phyloP scores from a whole-genome alignment of 1,140 invertebrate species.

The Drosophila gunungcola region DNA sequence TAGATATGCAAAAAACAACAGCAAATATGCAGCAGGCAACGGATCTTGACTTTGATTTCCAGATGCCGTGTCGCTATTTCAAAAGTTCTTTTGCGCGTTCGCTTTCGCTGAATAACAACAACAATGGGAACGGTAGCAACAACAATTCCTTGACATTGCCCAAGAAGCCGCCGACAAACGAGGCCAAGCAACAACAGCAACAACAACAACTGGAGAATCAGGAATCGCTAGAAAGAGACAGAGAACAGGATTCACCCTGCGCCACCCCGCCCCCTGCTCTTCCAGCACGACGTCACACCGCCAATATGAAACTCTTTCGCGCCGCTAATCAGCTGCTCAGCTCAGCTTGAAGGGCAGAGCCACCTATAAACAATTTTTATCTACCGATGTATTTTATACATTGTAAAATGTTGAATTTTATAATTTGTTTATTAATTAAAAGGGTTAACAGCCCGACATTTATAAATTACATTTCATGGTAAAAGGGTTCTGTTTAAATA shows the following conservation, averaged over 20 bases:
- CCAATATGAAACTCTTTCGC: conserved; percentile 61
- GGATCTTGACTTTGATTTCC: conserved; percentile 81
- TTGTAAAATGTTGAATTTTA: too few relatives aligned
- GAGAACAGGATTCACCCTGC: conserved; percentile 44
- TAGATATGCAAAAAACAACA: conserved; percentile 30
- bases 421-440: too few relatives aligned
- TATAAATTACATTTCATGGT: too few relatives aligned
- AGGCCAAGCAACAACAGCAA: conserved; percentile 49
- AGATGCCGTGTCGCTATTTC: conserved; percentile 81
- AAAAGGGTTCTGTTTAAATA: too few relatives aligned
- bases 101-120: conserved; percentile 77
- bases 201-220: conserved; percentile 30
- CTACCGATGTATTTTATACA: too few relatives aligned
- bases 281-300: conserved; percentile 69
- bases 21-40: conserved; percentile 46
- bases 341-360: too few relatives aligned
- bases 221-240: conserved; percentile 16
- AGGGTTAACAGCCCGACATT: too few relatives aligned
- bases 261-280: conserved; percentile 66
- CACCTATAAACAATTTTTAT: too few relatives aligned
- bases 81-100: conserved; percentile 84
- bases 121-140: conserved; percentile 42
- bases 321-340: conserved; percentile 31
- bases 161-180: conserved; percentile 65
- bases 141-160: conserved; percentile 60